These are phyloP conservation scores for Disparrhopalites patrizii DNA, from an alignment of 2,888 invertebrate genomes.

Conservation along the genomic window DNA sequence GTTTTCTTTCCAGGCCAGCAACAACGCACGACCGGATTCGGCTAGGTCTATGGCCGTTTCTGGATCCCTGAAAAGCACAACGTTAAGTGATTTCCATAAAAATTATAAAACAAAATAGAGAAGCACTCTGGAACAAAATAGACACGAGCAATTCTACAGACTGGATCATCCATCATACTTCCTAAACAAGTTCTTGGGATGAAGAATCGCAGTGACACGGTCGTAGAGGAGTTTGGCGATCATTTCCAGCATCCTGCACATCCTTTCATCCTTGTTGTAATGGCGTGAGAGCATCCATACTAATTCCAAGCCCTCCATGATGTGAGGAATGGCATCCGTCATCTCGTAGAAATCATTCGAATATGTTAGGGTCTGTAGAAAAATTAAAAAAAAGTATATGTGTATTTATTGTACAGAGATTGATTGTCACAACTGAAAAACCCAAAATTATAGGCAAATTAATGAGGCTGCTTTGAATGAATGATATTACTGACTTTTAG, in stretches of 20 bases:
- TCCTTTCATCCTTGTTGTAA: constrained; percentile 77
- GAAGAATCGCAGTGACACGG: constrained; percentile 67
- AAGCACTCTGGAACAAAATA: not conserved
- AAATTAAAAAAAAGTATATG: no score
- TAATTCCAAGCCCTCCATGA: constrained; percentile 80
- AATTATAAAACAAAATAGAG: no score
- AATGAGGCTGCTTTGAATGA: no score
- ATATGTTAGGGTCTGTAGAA: constrained; percentile 62
- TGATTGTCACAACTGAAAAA: not conserved
- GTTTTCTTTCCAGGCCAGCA: constrained; percentile 68
- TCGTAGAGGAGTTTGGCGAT: constrained; percentile 78
- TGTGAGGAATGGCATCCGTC: constrained; percentile 66
- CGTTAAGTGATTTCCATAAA: not conserved
- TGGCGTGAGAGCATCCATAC: constrained; percentile 87
- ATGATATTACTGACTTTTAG: constrained; percentile 63
- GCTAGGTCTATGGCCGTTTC: constrained; percentile 56
- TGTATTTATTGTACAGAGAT: no score
- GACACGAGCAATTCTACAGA: not conserved
- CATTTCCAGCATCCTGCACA: constrained; percentile 76
- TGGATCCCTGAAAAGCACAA: constrained; percentile 48
- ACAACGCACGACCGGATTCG: constrained; percentile 62
- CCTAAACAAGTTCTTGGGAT: constrained; percentile 66
- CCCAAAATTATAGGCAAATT: not conserved
- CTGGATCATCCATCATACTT: constrained; percentile 58
- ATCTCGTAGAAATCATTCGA: constrained; percentile 68